A percentile compares a stretch with the other conserved stretches of the same genome.
Evolutionary conservation across 1,140 invertebrate genomes (phyloP).

Genomic region (Olivierus martensii): DNA sequence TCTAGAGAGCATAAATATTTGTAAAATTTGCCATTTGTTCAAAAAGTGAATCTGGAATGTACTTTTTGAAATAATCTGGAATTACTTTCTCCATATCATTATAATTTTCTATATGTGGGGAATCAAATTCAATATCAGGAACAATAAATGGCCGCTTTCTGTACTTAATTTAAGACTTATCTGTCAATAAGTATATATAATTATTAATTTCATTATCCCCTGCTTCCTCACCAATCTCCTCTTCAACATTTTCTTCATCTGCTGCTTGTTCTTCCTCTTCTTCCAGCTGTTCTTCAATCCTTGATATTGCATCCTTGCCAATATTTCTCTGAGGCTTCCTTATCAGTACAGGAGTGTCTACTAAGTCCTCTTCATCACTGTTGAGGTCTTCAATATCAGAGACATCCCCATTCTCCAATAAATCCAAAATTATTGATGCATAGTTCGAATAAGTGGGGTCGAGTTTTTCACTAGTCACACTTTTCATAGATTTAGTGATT

Average conservation of each 20-base stretch:
- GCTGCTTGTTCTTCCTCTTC: neutral
- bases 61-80: neutral
- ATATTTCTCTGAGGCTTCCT: neutral
- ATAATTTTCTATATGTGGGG: too few relatives aligned
- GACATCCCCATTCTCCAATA: too few relatives aligned
- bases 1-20: slow-evolving; percentile 1
- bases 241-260: neutral
- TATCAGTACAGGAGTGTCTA: too few relatives aligned
- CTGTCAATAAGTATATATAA: neutral
- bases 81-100: neutral
- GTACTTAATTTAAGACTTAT: neutral
- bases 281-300: neutral
- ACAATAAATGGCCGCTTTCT: too few relatives aligned
- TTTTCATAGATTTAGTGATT: too few relatives aligned
- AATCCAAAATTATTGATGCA: too few relatives aligned
- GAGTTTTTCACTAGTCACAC: too few relatives aligned
- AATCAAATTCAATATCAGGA: too few relatives aligned
- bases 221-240: neutral
- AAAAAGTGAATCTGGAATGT: neutral
- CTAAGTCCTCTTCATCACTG: neutral
- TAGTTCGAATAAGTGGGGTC: too few relatives aligned
- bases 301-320: neutral
- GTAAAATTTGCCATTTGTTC: neutral
- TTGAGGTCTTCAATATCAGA: neutral
- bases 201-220: neutral